phyloP scores from a whole-genome alignment of 2,113 vertebrate species.

The Henicopernis longicauda region DNA sequence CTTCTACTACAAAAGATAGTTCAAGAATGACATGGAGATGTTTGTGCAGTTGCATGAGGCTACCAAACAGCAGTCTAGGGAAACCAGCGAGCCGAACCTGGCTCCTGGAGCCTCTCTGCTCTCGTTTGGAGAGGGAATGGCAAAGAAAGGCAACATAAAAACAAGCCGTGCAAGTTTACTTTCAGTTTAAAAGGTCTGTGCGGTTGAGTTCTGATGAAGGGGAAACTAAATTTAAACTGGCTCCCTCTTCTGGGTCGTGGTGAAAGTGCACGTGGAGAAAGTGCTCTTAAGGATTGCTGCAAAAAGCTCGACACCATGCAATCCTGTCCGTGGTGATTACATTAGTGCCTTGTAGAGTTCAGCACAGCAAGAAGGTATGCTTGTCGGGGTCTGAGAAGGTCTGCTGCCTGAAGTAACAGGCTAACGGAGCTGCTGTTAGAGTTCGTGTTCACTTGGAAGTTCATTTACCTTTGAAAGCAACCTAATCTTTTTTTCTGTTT shows the following conservation, averaged over 20 bases:
- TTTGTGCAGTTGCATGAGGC: neutral
- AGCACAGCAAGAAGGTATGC: neutral
- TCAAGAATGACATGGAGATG: neutral
- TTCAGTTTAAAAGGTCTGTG: neutral
- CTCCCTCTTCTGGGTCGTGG: conserved; percentile 41
- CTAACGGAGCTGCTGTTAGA: neutral
- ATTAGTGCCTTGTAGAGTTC: neutral
- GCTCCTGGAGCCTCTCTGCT: neutral
- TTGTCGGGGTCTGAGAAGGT: neutral
- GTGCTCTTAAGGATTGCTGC: neutral
- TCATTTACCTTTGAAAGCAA: neutral
- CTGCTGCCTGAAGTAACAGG: neutral
- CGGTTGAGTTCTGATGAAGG: neutral
- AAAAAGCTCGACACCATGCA: neutral
- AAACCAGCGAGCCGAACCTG: neutral
- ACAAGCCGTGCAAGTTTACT: neutral
- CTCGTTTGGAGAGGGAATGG: neutral
- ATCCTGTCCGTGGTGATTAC: neutral
- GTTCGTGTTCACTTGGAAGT: neutral
- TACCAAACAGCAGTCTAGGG: neutral
- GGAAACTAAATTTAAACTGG: neutral
- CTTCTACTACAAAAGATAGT: neutral
- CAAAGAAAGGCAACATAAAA: neutral
- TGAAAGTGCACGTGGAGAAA: neutral
- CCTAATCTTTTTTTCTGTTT: neutral